phyloP scores from a whole-genome alignment of 2,888 invertebrate genomes.

The Sepiola atlantica region DNA sequence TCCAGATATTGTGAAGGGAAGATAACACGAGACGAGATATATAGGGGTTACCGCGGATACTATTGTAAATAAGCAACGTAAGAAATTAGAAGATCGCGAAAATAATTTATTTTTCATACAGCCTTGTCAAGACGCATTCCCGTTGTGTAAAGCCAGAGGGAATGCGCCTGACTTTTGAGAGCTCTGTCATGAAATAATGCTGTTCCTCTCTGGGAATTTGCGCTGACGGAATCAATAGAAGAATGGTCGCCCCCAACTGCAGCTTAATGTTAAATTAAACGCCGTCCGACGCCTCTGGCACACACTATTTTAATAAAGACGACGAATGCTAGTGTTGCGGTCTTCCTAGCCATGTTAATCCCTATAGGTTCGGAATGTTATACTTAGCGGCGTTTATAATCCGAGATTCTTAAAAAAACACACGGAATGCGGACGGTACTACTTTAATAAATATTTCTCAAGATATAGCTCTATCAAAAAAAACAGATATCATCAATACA shows the following conservation, averaged over 20 bases:
- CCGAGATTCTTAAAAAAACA: not conserved
- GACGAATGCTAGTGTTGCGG: not conserved
- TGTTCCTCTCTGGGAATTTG: not conserved
- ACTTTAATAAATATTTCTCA: not conserved
- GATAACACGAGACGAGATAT: not conserved
- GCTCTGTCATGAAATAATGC: not conserved
- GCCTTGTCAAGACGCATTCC: not conserved
- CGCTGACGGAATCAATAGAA: not conserved
- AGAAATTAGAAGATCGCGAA: not conserved
- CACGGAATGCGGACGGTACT: not conserved
- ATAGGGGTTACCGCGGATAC: not conserved
- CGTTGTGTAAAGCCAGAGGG: not conserved
- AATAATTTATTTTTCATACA: not conserved
- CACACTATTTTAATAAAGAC: not conserved
- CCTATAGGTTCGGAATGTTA: not conserved
- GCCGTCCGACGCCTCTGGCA: not conserved
- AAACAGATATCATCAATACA: not conserved
- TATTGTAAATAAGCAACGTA: not conserved
- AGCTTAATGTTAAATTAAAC: not conserved
- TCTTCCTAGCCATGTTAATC: not conserved
- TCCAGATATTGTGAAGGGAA: not conserved
- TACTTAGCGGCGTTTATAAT: not conserved
- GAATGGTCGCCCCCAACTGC: not conserved
- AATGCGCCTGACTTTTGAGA: not conserved
- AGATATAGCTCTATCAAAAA: too few relatives aligned